A percentile compares a stretch with the other conserved stretches of the same genome.
These are phyloP conservation scores for Zaprionus lineosus DNA, from an alignment of 2,888 invertebrate species.

Conservation along the genomic window DNA sequence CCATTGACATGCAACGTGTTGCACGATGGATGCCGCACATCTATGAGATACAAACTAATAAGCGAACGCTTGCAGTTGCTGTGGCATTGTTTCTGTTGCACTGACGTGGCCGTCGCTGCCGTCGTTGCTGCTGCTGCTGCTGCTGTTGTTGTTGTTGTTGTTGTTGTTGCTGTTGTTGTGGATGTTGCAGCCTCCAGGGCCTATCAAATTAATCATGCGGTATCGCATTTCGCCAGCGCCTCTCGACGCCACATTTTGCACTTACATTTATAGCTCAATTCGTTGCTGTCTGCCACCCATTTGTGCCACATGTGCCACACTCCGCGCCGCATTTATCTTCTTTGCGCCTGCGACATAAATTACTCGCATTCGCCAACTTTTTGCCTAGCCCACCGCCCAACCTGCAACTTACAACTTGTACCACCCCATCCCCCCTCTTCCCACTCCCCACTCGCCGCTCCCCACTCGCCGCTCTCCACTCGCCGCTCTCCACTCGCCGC, in stretches of 20 bases:
- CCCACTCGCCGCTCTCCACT: too few species aligned
- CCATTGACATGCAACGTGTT: conserved; percentile 79
- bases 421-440: too few species aligned
- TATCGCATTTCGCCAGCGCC: conserved; percentile 70
- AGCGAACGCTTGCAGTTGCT: conserved; percentile 41
- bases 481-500: too few species aligned
- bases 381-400: too few species aligned
- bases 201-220: conserved; percentile 74
- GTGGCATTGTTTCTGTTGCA: too few species aligned
- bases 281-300: conserved; percentile 29
- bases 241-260: conserved; percentile 22
- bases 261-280: conserved; percentile 74
- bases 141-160: background rate
- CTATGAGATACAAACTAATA: conserved; percentile 65
- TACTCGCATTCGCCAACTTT: conserved; percentile 40
- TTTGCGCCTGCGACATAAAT: conserved; percentile 71
- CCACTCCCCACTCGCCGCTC: too few species aligned
- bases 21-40: conserved; percentile 39
- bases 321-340: conserved; percentile 65
- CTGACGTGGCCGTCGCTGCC: background rate
- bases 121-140: conserved; percentile 1
- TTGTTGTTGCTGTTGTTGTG: background rate
- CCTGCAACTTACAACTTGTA: too few species aligned
- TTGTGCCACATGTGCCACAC: conserved; percentile 34
- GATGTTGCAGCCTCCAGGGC: conserved; percentile 35